phyloP scores from a whole-genome alignment of 35 echinoderm and acorn worm species.

The Heliocidaris tuberculata region DNA sequence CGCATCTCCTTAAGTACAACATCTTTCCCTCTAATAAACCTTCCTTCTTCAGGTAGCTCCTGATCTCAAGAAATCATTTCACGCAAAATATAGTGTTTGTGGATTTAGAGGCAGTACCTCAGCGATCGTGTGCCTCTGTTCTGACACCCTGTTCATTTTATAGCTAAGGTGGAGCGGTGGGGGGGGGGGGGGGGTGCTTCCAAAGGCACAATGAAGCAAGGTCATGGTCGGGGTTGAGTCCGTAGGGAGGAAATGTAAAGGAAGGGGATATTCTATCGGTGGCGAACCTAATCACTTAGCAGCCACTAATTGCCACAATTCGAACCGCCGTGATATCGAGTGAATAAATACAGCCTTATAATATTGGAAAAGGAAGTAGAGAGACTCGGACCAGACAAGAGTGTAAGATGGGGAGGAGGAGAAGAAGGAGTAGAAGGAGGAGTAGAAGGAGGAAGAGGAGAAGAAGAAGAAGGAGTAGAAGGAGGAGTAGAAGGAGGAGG shows the following conservation, averaged over 20 bases:
- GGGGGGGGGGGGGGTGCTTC: neutral
- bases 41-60: too few species aligned
- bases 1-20: too few species aligned
- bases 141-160: too few species aligned
- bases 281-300: conserved; percentile 21
- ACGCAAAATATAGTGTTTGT: neutral
- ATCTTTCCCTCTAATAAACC: too few species aligned
- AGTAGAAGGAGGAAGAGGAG: neutral
- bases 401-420: neutral
- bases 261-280: conserved; percentile 26
- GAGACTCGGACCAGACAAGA: neutral
- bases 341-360: neutral
- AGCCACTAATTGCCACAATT: conserved; percentile 35
- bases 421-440: neutral
- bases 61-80: too few species aligned
- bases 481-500: neutral
- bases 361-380: neutral
- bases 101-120: neutral
- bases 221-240: conserved; percentile 17
- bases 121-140: neutral
- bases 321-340: neutral
- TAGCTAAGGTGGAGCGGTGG: neutral
- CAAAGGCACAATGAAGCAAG: neutral
- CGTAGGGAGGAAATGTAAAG: conserved; percentile 20
- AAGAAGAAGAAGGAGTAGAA: neutral